Evolutionary conservation across 92 coral and sea anemone genomes (phyloP), one percentile per base, ranked within the genome.

Genomic region (Palythoa caribaeorum): DNA sequence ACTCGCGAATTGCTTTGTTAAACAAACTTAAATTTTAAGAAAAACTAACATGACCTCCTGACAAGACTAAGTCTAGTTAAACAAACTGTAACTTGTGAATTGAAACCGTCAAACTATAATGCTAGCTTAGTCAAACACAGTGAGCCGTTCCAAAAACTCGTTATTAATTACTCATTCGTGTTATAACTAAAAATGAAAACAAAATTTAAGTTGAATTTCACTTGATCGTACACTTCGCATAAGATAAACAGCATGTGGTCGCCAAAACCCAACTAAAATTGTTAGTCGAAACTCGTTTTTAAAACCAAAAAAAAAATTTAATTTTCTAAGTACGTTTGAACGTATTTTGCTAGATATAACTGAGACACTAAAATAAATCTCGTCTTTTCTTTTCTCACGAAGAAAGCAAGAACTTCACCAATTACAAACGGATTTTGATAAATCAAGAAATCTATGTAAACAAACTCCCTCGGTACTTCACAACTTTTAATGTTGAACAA

Each of bases 1-100:
- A 47, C 71, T 44, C 39, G 63, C 28, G 86, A 66, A 81, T 63
- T 81, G 76, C 75, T 81, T 81, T 51, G 75, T 66, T 68, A 81
- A 81, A 81, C 86, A 81, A 81, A 81, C 63, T 65, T 65, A 4
- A 38, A 63, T 28, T 48, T 21, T 19, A 14, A 28, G 38, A 40
- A 65, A 68, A 81, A 51, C 86, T 37, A 81, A 81, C 76, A 81
- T 10, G 60, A 35, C 66, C 44, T 81, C 53, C 38, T 81, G 76
- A 47, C 44, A 68, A 14, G 5, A 20, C 36, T n/a, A 57, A 10
- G 75, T 70, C 20, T 5, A n/a, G 6, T 40, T 51, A 78, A 78
- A 78, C 68, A 53, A 37, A 57, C 20, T 62, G 69, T 35, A 19
- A 65, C 35, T 15, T 65, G 59, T 48, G 59, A 81, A 62, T 39